Evolutionary conservation across 92 coral and sea anemone species (phyloP), one percentile per base, ranked within the genome.

Genomic region (Palythoa caribaeorum): DNA sequence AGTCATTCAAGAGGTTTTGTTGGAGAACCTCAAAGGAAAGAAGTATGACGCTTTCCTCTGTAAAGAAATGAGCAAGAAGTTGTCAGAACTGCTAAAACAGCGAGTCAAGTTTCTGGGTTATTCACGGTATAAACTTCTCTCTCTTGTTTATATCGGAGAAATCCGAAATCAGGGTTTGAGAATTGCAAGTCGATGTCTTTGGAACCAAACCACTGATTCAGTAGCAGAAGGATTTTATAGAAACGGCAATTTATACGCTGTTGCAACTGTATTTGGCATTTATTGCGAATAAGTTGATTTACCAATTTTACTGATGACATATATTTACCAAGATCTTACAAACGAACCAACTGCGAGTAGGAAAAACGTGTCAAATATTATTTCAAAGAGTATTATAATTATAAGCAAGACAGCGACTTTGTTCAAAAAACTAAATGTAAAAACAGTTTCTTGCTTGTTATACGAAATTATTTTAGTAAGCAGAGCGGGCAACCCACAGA

Each of bases 131-230:
- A 97, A 97, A 79, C 84, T 91, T 69, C 85, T 97, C 51, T 95
- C 98, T 90, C 65, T 95, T 66, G 99, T 97, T 0, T 87, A 92
- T 84, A 91, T 97, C 80, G 99, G 99, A 21, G 94, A 97, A 65
- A 91, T 85, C 35, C 74, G 85, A 44, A 91, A 92, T 73, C 97
- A 92, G 76, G 93, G 95, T 8, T 88, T 92, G 93, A 88, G 98
- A 55, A 94, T 97, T 74, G 98, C 92, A 38, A 95, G 98, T 84
- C 94, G 99, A 1, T 97, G 99, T 70, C 88, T 97, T 6, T 97
- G 99, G 96, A 94, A 97, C 80, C 93, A 93, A 59, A 78, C 85
- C n/a, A 86, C 84, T 81, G 98, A 97, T 89, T 95, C 96, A 54
- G 93, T 95, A 28, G 99, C 98, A 0, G 98, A 96, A 37, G 95